Base-by-base conservation (phyloP, 2,113 vertebrate genomes). In the Xyrauchen texanus region DNA sequence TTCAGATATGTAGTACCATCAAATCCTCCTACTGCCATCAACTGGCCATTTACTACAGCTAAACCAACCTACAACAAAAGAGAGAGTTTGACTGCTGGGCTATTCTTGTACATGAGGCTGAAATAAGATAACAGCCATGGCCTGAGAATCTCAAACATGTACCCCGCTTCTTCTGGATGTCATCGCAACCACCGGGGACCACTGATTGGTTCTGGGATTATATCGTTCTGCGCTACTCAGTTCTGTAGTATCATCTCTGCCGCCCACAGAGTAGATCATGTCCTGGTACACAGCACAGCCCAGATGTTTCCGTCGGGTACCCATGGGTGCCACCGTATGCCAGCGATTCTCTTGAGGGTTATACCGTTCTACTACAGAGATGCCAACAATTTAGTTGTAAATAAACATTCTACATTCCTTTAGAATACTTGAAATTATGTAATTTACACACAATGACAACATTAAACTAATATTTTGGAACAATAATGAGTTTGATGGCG, bases 161-260 rank as follows among this genome's bases (percentile, higher is more conserved):
- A 99, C 98, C 81, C 98, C 98, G 0, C 98, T 99, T 2, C 98
- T 94, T 57, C 98, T 94, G 16, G 98, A 99, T 0, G 97, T 99
- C 98, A 99, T 99, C 57, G 98, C 98, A 47, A 99, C 98, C 1
- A 99, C 98, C 0, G 98, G 96, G 70, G 97, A 98, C 98, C 98
- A 99, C 90, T 98, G 97, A 89, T 98, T 99, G 15, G 96, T 97
- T 76, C 97, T 91, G 60, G 98, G 97, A 88, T 98, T 99, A 91
- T 98, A 99, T 82, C 98, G 90, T 89, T 99, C 98, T 0, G 98
- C 98, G 0, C 97, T 99, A 85, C 97, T 99, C 57, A 99, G 94
- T 90, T 99, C 98, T 0, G 98, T 99, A 0, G 98, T 98, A 82
- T 99, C 98, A 9, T 99, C 98, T 84, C 98, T 90, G 16, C 98